These are phyloP conservation scores for Varroa destructor DNA, from an alignment of 1,140 invertebrate genomes.

Conservation along the genomic window DNA sequence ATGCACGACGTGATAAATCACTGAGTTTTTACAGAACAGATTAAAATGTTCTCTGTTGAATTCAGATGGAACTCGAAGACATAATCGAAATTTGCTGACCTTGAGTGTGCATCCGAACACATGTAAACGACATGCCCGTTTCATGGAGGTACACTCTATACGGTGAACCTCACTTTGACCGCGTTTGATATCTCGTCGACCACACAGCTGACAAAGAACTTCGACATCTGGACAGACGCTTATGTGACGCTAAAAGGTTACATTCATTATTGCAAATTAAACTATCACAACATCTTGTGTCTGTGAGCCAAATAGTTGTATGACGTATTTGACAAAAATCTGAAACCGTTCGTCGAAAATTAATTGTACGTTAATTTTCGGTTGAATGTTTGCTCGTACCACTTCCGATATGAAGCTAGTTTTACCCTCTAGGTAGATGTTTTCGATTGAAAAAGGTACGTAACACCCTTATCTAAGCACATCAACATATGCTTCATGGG, in stretches of 20 bases:
- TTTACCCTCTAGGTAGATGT: too few species aligned
- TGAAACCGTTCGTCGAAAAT: too few species aligned
- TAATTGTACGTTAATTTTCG: too few species aligned
- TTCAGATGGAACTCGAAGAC: neutral
- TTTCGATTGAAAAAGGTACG: too few species aligned
- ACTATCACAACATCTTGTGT: neutral
- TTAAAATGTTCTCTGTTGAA: neutral
- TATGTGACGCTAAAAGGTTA: neutral
- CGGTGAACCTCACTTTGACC: slow-evolving; percentile 24
- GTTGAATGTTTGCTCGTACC: too few species aligned
- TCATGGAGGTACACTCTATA: slow-evolving; percentile 6
- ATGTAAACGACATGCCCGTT: neutral
- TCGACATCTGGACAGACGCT: slow-evolving; percentile 12
- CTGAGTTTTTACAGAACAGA: neutral
- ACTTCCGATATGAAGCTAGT: too few species aligned
- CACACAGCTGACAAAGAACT: neutral
- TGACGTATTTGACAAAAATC: too few species aligned
- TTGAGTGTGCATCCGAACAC: neutral
- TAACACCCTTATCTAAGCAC: too few species aligned
- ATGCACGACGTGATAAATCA: too few species aligned
- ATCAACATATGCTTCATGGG: too few species aligned
- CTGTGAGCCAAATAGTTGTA: too few species aligned
- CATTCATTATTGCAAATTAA: neutral
- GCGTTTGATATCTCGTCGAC: slow-evolving; percentile 23
- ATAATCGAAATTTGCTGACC: neutral